Percentiles rank a stretch among this genome's conserved stretches.
phyloP scores from a whole-genome alignment of 2,113 vertebrate genomes.

The Anarrhichthys ocellatus region DNA sequence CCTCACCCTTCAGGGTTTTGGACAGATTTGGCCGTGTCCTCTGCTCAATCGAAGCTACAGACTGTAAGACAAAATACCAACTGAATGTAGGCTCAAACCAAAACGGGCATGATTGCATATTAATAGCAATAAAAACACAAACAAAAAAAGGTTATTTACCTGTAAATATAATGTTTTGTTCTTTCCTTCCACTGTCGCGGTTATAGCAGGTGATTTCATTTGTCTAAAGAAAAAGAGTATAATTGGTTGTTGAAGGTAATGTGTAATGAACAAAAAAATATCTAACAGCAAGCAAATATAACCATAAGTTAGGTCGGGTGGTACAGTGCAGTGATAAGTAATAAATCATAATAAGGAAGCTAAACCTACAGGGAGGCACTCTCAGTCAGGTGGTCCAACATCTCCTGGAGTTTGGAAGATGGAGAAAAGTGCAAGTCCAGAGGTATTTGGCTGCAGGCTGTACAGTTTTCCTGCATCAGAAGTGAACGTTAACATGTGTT shows the following conservation, averaged over 20 bases:
- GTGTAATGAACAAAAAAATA: not conserved
- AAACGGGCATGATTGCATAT: not conserved
- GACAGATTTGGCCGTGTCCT: slow-evolving; percentile 92
- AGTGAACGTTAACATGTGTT: not conserved
- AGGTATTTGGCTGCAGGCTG: slow-evolving; percentile 86
- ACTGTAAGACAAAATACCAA: slow-evolving; percentile 75
- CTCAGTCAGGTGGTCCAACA: slow-evolving; percentile 92
- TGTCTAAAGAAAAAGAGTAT: slow-evolving; percentile 81
- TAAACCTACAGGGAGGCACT: slow-evolving; percentile 90
- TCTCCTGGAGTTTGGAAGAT: slow-evolving; percentile 92
- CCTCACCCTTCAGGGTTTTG: slow-evolving; percentile 92
- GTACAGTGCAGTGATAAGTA: not conserved
- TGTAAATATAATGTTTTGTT: slow-evolving; percentile 98
- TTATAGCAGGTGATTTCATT: slow-evolving; percentile 96
- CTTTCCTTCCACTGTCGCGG: slow-evolving; percentile 92
- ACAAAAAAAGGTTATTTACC: slow-evolving; percentile 78
- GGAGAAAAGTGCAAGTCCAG: slow-evolving; percentile 91
- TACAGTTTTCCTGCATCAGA: slow-evolving; percentile 79
- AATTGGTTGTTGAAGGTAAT: slow-evolving; percentile 3
- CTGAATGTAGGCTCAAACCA: not conserved
- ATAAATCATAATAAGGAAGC: not conserved
- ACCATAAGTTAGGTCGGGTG: not conserved
- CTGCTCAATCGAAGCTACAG: slow-evolving; percentile 93
- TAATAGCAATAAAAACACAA: not conserved
- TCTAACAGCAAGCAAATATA: not conserved